phyloP scores from a whole-genome alignment of 2,797 vertebrate species.

The Cynopterus sphinx region DNA sequence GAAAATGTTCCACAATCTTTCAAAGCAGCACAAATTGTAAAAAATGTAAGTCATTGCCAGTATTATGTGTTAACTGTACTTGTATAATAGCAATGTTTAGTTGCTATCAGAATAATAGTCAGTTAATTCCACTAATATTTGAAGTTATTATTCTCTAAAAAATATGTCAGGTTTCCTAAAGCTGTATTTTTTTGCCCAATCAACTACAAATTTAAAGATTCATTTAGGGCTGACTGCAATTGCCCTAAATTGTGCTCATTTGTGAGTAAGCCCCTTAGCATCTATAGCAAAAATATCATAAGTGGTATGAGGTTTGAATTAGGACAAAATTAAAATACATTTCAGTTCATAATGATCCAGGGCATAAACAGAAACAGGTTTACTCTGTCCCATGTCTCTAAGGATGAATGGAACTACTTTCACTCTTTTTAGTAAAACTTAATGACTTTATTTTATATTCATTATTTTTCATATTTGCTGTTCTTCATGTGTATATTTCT shows the following conservation, averaged over 20 bases:
- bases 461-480: not conserved
- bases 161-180: not conserved
- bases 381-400: not conserved
- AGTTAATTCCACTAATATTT: not conserved
- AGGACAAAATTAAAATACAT: not conserved
- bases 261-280: not conserved
- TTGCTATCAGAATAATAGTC: constrained; percentile 6
- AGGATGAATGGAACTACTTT: not conserved
- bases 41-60: not conserved
- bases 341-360: not conserved
- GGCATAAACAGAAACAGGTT: not conserved
- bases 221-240: not conserved
- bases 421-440: not conserved
- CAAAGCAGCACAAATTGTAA: not conserved
- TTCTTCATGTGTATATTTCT: not conserved
- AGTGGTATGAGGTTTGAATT: not conserved
- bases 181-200: not conserved
- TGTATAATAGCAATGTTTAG: not conserved
- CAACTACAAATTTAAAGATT: not conserved
- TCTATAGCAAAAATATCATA: not conserved
- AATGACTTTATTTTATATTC: not conserved
- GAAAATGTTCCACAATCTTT: not conserved
- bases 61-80: not conserved
- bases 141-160: not conserved
- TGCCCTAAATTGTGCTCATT: not conserved